phyloP scores from a whole-genome alignment of 2,113 vertebrate species.

The Puffinus mauretanicus region DNA sequence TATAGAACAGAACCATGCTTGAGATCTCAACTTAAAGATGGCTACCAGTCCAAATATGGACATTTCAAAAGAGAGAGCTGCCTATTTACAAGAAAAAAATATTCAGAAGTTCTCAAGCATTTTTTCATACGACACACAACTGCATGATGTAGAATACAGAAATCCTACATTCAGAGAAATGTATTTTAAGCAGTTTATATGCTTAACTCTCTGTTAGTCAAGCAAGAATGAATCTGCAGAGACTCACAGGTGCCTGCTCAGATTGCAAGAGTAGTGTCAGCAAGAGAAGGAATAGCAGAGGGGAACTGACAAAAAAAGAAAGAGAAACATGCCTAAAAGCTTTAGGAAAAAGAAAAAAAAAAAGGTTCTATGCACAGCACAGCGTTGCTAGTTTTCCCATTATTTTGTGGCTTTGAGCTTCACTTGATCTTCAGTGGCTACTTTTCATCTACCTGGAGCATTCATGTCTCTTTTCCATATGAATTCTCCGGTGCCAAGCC shows the following conservation, averaged over 20 bases:
- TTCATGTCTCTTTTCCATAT: fast-evolving
- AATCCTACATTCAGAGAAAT: not conserved
- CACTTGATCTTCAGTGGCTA: fast-evolving
- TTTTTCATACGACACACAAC: not conserved
- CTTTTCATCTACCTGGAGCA: not conserved
- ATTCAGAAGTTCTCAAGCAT: not conserved
- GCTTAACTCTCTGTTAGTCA: not conserved
- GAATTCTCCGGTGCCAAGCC: not conserved
- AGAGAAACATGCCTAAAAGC: not conserved
- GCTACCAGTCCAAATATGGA: not conserved
- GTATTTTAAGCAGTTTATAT: not conserved
- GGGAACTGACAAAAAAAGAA: not conserved
- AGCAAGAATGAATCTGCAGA: not conserved
- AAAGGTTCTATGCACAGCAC: not conserved
- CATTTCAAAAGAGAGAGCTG: not conserved
- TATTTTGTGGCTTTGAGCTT: not conserved
- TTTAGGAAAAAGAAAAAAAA: not conserved
- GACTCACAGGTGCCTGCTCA: not conserved
- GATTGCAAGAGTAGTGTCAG: not conserved
- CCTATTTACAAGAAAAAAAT: not conserved
- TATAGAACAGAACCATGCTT: not conserved
- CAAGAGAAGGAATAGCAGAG: not conserved
- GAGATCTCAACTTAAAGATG: not conserved
- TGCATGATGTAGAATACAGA: not conserved
- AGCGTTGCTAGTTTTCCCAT: not conserved